Conservation (phyloP, 2,888 invertebrate genomes). For the Aphidius colemani region DNA sequence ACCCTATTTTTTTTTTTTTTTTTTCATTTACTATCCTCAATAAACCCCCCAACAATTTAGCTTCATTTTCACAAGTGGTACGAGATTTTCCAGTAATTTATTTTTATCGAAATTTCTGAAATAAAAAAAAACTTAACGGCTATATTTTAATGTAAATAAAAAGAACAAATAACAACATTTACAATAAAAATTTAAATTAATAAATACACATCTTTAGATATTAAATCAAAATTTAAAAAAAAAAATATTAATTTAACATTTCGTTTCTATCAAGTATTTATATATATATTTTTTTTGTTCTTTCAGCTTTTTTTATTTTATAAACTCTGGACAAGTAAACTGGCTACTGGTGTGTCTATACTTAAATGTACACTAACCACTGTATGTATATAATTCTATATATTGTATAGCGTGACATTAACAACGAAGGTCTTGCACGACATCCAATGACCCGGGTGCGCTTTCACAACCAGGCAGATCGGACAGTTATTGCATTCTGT, state of each 20-base stretch:
- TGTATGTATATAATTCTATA: background rate
- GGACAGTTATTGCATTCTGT: slow-evolving; percentile 62
- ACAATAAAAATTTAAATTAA: no score
- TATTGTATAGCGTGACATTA: slow-evolving; percentile 20
- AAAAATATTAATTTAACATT: no score
- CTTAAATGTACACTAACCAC: background rate
- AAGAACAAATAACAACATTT: no score
- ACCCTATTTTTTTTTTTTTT: background rate
- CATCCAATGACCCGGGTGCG: slow-evolving; percentile 50
- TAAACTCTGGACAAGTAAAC: no score
- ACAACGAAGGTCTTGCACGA: slow-evolving; percentile 32
- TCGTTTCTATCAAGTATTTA: no score
- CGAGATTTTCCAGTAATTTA: slow-evolving; percentile 46
- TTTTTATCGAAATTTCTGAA: slow-evolving; percentile 9
- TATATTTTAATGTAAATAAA: no score
- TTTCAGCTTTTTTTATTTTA: no score
- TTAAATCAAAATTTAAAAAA: no score
- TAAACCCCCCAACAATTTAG: slow-evolving; percentile 5
- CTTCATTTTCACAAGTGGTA: slow-evolving; percentile 38
- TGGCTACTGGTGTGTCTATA: no score
- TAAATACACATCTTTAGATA: no score
- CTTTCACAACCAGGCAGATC: slow-evolving; percentile 51
- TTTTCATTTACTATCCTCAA: slow-evolving; percentile 7
- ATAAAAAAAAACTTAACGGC: no score
- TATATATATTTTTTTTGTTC: no score